Evolutionary conservation across 2,113 vertebrate species (phyloP).

Genomic region (Ancistrus triradiatus): DNA sequence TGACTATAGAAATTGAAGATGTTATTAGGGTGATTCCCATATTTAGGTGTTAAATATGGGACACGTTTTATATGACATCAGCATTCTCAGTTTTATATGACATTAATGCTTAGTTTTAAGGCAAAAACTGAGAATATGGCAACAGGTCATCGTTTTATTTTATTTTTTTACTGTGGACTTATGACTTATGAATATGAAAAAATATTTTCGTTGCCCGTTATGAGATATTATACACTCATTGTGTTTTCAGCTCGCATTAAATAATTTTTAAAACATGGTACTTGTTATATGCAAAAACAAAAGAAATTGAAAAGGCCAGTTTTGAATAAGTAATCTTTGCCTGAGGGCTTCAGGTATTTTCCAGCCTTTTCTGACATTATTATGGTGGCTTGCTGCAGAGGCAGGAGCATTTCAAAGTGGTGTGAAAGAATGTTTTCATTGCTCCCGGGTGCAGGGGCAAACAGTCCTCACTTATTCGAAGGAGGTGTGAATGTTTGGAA

Average conservation of each 20-base stretch:
- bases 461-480: conserved; percentile 30
- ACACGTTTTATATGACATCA: too few relatives aligned
- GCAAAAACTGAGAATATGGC: too few relatives aligned
- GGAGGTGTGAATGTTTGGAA: conserved; percentile 25
- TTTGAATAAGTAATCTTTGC: conserved; percentile 30
- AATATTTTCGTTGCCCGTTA: too few relatives aligned
- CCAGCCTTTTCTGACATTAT: conserved; percentile 32
- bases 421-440: conserved; percentile 29
- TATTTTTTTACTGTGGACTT: too few relatives aligned
- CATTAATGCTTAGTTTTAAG: too few relatives aligned
- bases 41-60: too few relatives aligned
- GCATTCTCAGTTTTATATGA: too few relatives aligned
- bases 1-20: too few relatives aligned
- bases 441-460: conserved; percentile 31
- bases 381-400: conserved; percentile 23
- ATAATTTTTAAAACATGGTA: conserved; percentile 30
- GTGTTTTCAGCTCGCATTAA: conserved; percentile 16
- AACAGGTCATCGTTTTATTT: too few relatives aligned
- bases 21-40: too few relatives aligned
- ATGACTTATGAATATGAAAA: too few relatives aligned
- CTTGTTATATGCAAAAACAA: conserved; percentile 12
- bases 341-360: conserved; percentile 36
- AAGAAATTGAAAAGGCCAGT: conserved; percentile 18
- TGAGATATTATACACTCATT: conserved; percentile 23
- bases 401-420: conserved; percentile 27